Evolutionary conservation across 2,113 vertebrate species (phyloP).

Genomic region (Pteruthius melanotis): DNA sequence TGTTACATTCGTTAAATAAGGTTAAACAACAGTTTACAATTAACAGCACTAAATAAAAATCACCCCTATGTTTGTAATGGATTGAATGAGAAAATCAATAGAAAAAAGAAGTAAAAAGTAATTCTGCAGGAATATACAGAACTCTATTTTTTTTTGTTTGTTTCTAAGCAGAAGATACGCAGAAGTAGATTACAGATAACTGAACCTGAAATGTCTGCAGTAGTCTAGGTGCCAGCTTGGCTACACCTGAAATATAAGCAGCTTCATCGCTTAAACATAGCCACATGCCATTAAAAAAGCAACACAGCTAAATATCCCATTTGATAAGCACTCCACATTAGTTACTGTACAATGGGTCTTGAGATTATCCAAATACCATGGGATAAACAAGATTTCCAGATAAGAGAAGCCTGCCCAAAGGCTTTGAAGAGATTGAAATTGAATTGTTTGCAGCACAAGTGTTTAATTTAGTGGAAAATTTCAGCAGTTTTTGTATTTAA

Average conservation of each 20-base stretch:
- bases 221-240: not conserved
- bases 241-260: not conserved
- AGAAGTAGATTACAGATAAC: not conserved
- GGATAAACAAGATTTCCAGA: constrained; percentile 16
- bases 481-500: not conserved
- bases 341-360: not conserved
- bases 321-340: not conserved
- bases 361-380: not conserved
- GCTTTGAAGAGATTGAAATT: not conserved
- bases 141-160: not conserved
- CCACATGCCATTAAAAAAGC: not conserved
- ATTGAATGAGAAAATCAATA: not conserved
- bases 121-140: not conserved
- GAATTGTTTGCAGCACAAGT: not conserved
- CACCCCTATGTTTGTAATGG: not conserved
- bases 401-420: not conserved
- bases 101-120: not conserved
- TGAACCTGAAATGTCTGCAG: not conserved
- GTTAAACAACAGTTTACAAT: not conserved
- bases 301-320: not conserved
- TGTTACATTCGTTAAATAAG: not conserved
- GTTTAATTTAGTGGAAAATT: not conserved
- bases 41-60: not conserved
- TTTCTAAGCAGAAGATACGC: not conserved
- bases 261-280: not conserved